These are phyloP conservation scores for Leucozona laternaria DNA, from an alignment of 2,888 invertebrate genomes.

Conservation along the genomic window DNA sequence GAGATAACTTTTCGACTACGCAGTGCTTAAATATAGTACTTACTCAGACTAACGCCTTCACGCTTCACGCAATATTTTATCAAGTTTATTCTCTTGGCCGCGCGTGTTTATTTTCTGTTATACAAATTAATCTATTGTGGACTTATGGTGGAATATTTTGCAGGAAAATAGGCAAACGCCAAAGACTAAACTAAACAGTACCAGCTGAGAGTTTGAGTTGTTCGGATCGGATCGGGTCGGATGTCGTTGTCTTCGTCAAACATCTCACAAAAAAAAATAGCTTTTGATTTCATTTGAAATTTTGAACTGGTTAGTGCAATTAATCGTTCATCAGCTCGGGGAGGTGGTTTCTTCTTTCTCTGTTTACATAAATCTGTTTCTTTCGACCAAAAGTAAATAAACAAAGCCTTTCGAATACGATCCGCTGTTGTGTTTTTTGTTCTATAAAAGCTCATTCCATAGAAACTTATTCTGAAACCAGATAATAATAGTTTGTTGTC, in stretches of 20 bases:
- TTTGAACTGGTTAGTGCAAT: slow-evolving; percentile 8
- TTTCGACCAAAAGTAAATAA: slow-evolving; percentile 26
- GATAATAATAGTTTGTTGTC: neutral
- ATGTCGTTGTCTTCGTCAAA: neutral
- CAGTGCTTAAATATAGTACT: neutral
- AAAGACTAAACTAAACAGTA: slow-evolving; percentile 42
- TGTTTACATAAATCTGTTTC: slow-evolving; percentile 38
- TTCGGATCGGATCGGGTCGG: slow-evolving; percentile 38
- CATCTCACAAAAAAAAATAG: slow-evolving; percentile 4
- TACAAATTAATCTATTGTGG: slow-evolving; percentile 15
- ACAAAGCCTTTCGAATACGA: slow-evolving; percentile 52
- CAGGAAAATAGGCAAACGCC: slow-evolving; percentile 26
- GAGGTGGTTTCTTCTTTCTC: slow-evolving; percentile 8
- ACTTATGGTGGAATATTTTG: neutral
- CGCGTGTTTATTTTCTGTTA: slow-evolving; percentile 27
- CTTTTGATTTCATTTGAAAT: slow-evolving; percentile 14
- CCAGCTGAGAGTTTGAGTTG: slow-evolving; percentile 57
- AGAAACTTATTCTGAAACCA: slow-evolving; percentile 1
- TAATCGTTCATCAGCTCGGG: neutral
- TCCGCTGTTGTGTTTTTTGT: slow-evolving; percentile 2
- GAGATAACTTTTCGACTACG: slow-evolving; percentile 7
- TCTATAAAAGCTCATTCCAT: slow-evolving; percentile 29
- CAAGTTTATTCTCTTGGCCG: neutral
- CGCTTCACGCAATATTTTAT: neutral
- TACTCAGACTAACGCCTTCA: neutral